A percentile compares a stretch with the other conserved stretches of the same genome.
phyloP scores from a whole-genome alignment of 2,888 invertebrate genomes.

The Steinernema scapterisci region DNA sequence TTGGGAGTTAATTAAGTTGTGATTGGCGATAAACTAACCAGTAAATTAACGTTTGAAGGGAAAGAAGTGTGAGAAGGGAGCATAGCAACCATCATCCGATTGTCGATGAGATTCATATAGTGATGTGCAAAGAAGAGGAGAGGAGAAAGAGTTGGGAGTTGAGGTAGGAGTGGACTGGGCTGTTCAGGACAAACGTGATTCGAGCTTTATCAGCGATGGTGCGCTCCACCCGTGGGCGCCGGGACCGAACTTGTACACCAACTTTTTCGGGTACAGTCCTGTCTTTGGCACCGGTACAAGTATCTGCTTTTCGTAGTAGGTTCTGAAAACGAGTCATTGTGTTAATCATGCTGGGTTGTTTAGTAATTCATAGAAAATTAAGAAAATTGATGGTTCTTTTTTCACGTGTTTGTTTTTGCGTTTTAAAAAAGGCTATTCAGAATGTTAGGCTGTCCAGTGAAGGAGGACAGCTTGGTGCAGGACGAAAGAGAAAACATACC shows the following conservation, averaged over 20 bases:
- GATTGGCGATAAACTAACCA: constrained; percentile 1
- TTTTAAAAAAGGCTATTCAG: background rate
- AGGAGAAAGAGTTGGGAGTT: constrained; percentile 24
- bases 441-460: background rate
- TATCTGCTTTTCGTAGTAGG: constrained; percentile 69
- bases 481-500: constrained; percentile 70
- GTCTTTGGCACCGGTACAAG: constrained; percentile 69
- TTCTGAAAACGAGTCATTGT: constrained; percentile 58
- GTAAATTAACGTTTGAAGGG: constrained; percentile 25
- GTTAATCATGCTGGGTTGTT: constrained; percentile 22
- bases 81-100: constrained; percentile 17
- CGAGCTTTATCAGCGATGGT: constrained; percentile 16
- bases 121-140: constrained; percentile 17
- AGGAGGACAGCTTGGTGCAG: constrained; percentile 4
- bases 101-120: constrained; percentile 27
- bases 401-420: background rate
- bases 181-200: background rate
- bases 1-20: no score
- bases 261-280: constrained; percentile 67
- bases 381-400: background rate
- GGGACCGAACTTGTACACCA: constrained; percentile 55
- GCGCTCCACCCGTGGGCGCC: constrained; percentile 48
- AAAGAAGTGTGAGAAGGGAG: constrained; percentile 18
- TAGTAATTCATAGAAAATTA: background rate
- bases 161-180: constrained; percentile 13